Conservation (phyloP, 1,140 invertebrate genomes). For the Aphaenogaster rudis region DNA sequence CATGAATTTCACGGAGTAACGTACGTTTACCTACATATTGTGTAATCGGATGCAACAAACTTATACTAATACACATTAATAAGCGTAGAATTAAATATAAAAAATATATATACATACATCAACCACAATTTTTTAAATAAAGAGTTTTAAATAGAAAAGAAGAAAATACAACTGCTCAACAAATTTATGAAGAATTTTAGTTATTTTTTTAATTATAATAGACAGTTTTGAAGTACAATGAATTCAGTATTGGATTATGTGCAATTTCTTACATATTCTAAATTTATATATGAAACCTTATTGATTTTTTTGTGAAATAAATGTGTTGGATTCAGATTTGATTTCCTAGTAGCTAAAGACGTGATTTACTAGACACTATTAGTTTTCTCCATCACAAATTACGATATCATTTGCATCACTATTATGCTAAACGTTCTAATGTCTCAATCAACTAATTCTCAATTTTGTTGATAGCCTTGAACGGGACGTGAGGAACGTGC, state of each 20-base stretch:
- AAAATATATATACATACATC: neutral
- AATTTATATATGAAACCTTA: neutral
- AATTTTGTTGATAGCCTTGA: conserved; percentile 33
- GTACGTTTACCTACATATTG: neutral
- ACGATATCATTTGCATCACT: neutral
- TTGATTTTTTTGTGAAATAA: neutral
- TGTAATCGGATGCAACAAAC: neutral
- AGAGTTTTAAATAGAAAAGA: neutral
- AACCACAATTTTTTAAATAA: neutral
- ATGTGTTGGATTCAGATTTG: neutral
- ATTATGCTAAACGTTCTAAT: neutral
- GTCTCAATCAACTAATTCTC: conserved; percentile 45
- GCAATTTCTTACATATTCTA: neutral
- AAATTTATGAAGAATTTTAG: neutral
- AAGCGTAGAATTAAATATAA: neutral
- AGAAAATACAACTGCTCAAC: neutral
- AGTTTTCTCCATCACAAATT: neutral
- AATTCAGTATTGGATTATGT: neutral
- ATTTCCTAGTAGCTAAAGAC: neutral
- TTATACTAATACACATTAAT: neutral
- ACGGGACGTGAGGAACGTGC: conserved; percentile 21
- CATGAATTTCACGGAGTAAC: conserved; percentile 19
- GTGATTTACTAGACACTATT: neutral
- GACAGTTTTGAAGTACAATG: neutral
- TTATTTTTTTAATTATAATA: neutral